phyloP scores from a whole-genome alignment of 1,140 invertebrate species.

The Procambarus virginalis region DNA sequence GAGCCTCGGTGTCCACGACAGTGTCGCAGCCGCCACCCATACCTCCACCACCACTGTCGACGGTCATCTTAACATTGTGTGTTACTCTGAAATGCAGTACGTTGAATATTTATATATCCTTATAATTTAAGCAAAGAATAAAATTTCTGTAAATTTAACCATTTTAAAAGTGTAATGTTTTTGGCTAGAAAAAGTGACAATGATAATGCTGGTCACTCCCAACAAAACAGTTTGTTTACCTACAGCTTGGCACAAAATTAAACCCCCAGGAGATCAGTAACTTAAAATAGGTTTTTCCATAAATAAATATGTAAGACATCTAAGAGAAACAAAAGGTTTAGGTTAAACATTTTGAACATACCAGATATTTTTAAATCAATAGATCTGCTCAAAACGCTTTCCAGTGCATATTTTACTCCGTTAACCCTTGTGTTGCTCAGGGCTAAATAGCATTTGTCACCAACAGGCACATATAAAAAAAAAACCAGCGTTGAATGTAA shows the following conservation, averaged over 20 bases:
- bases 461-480: too few relatives aligned
- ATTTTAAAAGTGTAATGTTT: background rate
- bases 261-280: background rate
- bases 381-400: too few relatives aligned
- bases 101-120: background rate
- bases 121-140: background rate
- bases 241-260: background rate
- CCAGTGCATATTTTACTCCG: too few relatives aligned
- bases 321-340: too few relatives aligned
- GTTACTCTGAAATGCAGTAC: constrained; percentile 8
- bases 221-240: too few relatives aligned
- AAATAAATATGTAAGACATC: too few relatives aligned
- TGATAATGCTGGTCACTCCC: too few relatives aligned
- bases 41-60: constrained; percentile 49
- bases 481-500: too few relatives aligned
- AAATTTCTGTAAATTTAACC: background rate
- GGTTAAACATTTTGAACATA: too few relatives aligned
- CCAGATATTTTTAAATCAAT: too few relatives aligned
- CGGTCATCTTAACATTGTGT: constrained; percentile 57
- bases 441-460: too few relatives aligned
- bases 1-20: constrained; percentile 15
- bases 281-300: background rate
- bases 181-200: background rate
- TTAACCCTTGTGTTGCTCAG: too few relatives aligned
- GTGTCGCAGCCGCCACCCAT: constrained; percentile 24